Evolutionary conservation across 2,888 invertebrate species (phyloP).

Genomic region (Trichopoda pennipes): DNA sequence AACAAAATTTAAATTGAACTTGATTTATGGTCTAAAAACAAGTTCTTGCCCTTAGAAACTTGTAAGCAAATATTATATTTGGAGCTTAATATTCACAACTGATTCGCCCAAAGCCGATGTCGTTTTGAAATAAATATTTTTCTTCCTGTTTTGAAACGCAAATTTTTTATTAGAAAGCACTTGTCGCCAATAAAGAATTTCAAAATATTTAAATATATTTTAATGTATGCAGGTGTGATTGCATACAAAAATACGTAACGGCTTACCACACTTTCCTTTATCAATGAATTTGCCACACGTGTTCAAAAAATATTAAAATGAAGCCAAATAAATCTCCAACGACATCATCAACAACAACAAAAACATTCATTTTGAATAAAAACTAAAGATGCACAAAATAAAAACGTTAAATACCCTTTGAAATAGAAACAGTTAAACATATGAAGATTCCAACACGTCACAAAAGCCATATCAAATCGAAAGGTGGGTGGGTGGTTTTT

Average conservation of each 20-base stretch:
- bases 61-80: no score
- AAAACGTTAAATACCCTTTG: conserved; percentile 5
- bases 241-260: not conserved
- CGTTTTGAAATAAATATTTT: not conserved
- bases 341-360: no score
- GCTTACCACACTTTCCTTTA: conserved; percentile 44
- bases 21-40: no score
- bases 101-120: conserved; percentile 18
- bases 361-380: conserved; percentile 20
- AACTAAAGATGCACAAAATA: not conserved
- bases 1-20: no score
- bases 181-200: no score
- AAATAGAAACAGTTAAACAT: not conserved
- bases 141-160: no score
- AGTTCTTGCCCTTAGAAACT: no score
- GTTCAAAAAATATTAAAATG: conserved; percentile 33
- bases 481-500: conserved; percentile 34
- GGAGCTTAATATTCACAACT: no score
- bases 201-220: not conserved
- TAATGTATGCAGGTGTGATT: not conserved
- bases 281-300: conserved; percentile 52
- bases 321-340: not conserved
- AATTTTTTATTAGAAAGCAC: no score
- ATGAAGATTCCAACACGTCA: not conserved
- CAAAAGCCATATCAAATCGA: conserved; percentile 36